Evolutionary conservation across 2,113 vertebrate species (phyloP).

Genomic region (Cebus imitator): DNA sequence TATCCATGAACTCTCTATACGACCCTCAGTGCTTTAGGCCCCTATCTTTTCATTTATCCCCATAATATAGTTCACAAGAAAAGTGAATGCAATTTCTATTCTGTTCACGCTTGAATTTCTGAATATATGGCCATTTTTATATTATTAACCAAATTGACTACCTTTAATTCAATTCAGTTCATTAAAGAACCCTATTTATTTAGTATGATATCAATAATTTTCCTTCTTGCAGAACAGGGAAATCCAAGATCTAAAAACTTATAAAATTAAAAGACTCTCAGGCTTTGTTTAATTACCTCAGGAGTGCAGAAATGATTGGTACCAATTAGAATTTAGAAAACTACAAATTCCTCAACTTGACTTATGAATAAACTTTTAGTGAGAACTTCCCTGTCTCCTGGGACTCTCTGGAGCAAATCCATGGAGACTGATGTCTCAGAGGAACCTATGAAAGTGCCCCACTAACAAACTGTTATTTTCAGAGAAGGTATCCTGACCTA

Average conservation of each 20-base stretch:
- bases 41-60: neutral
- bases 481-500: conserved; percentile 50
- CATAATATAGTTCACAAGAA: neutral
- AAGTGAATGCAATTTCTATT: neutral
- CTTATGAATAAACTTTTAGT: conserved; percentile 53
- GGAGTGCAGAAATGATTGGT: neutral
- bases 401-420: conserved; percentile 7
- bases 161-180: neutral
- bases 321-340: conserved; percentile 59
- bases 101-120: neutral
- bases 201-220: neutral
- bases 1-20: neutral
- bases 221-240: neutral
- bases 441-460: neutral
- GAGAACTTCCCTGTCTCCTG: neutral
- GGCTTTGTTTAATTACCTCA: conserved; percentile 16
- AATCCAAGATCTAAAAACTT: neutral
- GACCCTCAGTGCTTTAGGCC: neutral
- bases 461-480: conserved; percentile 48
- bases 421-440: neutral
- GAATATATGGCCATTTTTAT: neutral
- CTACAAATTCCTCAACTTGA: neutral
- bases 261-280: neutral
- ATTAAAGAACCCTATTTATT: neutral
- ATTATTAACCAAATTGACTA: neutral